A percentile compares a stretch with the other conserved stretches of the same genome.
These are phyloP conservation scores for Philypnodon macrostomus DNA, from an alignment of 2,797 vertebrate genomes.

Conservation along the genomic window DNA sequence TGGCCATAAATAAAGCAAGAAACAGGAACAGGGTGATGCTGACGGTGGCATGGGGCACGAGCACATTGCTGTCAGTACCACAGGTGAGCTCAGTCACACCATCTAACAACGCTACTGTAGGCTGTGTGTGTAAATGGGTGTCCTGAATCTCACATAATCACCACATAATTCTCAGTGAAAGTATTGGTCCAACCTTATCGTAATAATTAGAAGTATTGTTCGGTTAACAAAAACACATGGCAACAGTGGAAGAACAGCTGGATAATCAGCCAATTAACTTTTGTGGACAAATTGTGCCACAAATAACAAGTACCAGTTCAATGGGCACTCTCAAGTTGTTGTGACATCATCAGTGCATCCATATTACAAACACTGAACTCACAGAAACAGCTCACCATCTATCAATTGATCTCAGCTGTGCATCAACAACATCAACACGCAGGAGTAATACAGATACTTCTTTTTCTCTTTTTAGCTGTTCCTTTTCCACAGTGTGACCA, in stretches of 20 bases:
- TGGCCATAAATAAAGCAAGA: constrained; percentile 75
- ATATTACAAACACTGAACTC: too few relatives aligned
- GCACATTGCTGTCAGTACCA: constrained; percentile 76
- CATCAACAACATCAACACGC: neutral
- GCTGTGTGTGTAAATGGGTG: too few relatives aligned
- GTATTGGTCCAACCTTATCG: neutral
- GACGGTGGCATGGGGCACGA: constrained; percentile 79
- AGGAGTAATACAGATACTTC: neutral
- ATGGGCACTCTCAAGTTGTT: neutral
- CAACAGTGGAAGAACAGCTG: neutral
- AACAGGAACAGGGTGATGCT: constrained; percentile 82
- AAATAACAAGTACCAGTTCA: too few relatives aligned
- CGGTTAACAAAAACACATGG: too few relatives aligned
- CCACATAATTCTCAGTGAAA: too few relatives aligned
- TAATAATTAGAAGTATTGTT: too few relatives aligned
- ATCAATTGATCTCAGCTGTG: neutral
- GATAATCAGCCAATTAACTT: neutral
- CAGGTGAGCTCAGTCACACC: constrained; percentile 71
- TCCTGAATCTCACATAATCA: too few relatives aligned
- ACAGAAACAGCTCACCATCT: neutral
- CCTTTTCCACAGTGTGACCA: constrained; percentile 81
- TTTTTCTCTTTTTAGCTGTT: constrained; percentile 70
- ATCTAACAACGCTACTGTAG: neutral
- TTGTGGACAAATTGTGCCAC: neutral
- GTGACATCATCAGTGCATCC: too few relatives aligned